Evolutionary conservation across 2,888 invertebrate genomes (phyloP).

Genomic region (Drosophila paramelanica): DNA sequence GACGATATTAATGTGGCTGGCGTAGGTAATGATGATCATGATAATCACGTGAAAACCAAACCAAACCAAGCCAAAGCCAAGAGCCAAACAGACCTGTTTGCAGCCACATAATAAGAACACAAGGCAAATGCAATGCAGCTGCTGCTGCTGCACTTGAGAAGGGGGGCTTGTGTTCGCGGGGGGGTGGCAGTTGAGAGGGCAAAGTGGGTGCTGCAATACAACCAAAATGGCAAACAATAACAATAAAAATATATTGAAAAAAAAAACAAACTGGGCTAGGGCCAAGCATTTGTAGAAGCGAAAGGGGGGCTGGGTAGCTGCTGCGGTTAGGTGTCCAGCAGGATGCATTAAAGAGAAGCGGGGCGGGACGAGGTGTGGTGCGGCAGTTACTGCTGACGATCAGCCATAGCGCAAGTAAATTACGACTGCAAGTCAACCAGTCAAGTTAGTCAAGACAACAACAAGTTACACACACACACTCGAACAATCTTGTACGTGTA

Average conservation of each 20-base stretch:
- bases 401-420: constrained; percentile 82
- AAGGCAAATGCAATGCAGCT: constrained; percentile 65
- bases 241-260: constrained; percentile 2
- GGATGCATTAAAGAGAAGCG: constrained; percentile 66
- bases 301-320: background rate
- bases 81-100: constrained; percentile 66
- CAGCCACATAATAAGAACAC: constrained; percentile 74
- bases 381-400: constrained; percentile 60
- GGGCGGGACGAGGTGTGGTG: background rate
- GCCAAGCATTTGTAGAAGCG: constrained; percentile 1
- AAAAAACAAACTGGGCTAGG: constrained; percentile 53
- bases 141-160: constrained; percentile 36
- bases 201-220: constrained; percentile 55
- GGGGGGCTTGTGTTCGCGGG: constrained; percentile 7
- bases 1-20: constrained; percentile 80
- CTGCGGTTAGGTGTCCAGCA: constrained; percentile 52
- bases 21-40: constrained; percentile 77
- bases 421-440: constrained; percentile 78
- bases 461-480: constrained; percentile 48
- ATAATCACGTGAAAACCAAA: constrained; percentile 79
- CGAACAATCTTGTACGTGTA: background rate
- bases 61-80: constrained; percentile 51
- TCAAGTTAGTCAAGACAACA: constrained; percentile 78
- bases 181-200: constrained; percentile 18
- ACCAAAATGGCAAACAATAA: constrained; percentile 61